Conservation (phyloP, 1,140 invertebrate genomes). For the Heliconius congener region DNA sequence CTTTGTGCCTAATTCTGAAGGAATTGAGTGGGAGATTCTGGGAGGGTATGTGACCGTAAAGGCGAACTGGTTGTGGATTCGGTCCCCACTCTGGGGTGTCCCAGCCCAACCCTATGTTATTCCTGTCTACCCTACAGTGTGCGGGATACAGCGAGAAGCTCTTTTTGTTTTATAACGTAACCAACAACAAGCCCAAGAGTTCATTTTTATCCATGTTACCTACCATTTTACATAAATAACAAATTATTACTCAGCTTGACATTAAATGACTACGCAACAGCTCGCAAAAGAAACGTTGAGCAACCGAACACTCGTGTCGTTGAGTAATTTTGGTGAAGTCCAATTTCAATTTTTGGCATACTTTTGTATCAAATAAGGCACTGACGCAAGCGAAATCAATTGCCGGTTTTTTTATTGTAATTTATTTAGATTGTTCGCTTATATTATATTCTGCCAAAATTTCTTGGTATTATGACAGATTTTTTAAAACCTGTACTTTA, state of each 20-base stretch:
- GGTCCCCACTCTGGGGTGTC: no score
- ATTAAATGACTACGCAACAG: slow-evolving; percentile 24
- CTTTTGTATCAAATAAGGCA: slow-evolving; percentile 31
- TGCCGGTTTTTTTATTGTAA: slow-evolving; percentile 15
- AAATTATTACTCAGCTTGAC: slow-evolving; percentile 26
- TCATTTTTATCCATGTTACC: background rate
- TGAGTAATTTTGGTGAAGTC: slow-evolving; percentile 28
- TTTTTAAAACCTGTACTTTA: no score
- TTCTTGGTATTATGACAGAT: no score
- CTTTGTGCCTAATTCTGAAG: no score
- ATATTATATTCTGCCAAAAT: background rate
- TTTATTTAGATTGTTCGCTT: background rate
- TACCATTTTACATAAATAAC: slow-evolving; percentile 19
- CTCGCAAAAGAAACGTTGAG: slow-evolving; percentile 17
- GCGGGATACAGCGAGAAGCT: no score
- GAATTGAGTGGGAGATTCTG: no score
- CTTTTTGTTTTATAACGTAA: background rate
- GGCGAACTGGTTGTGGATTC: no score
- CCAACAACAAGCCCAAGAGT: background rate
- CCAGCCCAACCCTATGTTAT: no score
- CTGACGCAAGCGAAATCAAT: slow-evolving; percentile 34
- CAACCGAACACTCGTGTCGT: slow-evolving; percentile 23
- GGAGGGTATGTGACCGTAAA: no score
- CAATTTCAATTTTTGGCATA: slow-evolving; percentile 34
- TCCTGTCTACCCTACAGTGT: no score